Conservation (phyloP, 1,140 invertebrate species). For the Odontomachus brunneus region DNA sequence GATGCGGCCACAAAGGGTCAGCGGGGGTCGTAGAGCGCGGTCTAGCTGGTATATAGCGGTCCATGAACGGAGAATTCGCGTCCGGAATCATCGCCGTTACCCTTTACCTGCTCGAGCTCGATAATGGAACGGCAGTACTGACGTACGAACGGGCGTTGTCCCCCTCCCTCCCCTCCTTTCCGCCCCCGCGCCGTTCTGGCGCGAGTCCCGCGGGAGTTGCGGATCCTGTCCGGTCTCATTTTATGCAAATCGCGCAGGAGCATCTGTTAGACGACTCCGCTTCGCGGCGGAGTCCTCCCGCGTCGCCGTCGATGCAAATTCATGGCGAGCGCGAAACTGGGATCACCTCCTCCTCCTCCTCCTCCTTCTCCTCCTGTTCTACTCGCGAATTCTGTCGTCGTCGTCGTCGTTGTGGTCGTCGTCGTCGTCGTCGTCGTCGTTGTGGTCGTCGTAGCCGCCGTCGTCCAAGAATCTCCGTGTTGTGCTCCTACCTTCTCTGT, state of each 20-base stretch:
- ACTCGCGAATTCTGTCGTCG: slow-evolving; percentile 1
- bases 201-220: neutral
- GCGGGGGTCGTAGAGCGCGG: neutral
- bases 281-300: slow-evolving; percentile 54
- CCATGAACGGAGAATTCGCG: neutral
- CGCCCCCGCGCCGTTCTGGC: neutral
- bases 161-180: no score
- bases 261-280: slow-evolving; percentile 65
- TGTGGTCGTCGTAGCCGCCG: no score
- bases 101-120: slow-evolving; percentile 31
- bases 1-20: slow-evolving; percentile 14
- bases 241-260: slow-evolving; percentile 72
- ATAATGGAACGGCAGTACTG: slow-evolving; percentile 63
- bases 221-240: slow-evolving; percentile 66
- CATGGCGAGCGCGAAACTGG: slow-evolving; percentile 45
- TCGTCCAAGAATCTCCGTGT: neutral
- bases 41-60: neutral
- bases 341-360: slow-evolving; percentile 5
- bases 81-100: slow-evolving; percentile 33
- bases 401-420: no score
- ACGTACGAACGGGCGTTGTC: slow-evolving; percentile 29
- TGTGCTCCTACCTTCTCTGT: neutral
- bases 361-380: neutral
- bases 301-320: slow-evolving; percentile 70
- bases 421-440: no score